phyloP scores from a whole-genome alignment of 37 sponge, comb jelly and placozoan genomes.

The Haliclona indistincta region DNA sequence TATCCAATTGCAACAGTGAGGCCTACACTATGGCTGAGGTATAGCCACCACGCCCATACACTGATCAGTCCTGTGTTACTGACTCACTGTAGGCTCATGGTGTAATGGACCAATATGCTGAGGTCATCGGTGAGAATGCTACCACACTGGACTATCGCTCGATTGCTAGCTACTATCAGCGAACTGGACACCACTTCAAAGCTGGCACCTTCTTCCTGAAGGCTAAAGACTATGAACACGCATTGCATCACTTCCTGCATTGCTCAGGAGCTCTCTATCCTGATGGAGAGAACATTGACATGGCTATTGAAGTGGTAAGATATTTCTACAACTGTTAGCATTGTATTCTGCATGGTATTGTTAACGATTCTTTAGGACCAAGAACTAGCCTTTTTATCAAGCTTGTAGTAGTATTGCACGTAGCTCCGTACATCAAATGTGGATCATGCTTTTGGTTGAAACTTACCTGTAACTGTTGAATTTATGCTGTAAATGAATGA shows the following conservation, averaged over 20 bases:
- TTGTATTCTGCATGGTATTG: too few species aligned
- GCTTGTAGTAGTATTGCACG: too few species aligned
- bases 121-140: conserved; percentile 87
- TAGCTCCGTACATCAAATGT: too few species aligned
- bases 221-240: conserved; percentile 65
- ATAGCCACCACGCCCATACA: neutral
- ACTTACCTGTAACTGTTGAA: too few species aligned
- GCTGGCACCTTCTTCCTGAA: conserved; percentile 86
- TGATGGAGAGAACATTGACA: conserved; percentile 80
- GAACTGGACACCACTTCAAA: conserved; percentile 47
- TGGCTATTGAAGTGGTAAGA: conserved; percentile 85
- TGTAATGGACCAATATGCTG: conserved; percentile 88
- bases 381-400: too few species aligned
- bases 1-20: conserved; percentile 88
- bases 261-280: conserved; percentile 31
- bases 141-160: conserved; percentile 73
- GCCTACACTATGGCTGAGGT: conserved; percentile 93
- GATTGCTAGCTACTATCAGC: conserved; percentile 82
- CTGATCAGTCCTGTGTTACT: neutral
- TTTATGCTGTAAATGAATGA: too few species aligned
- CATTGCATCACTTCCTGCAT: conserved; percentile 42
- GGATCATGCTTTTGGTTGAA: neutral
- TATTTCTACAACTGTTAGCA: too few species aligned
- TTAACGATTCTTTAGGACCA: too few species aligned
- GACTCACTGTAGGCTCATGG: conserved; percentile 51